phyloP scores from a whole-genome alignment of 1,140 invertebrate species.

The Scaptomyza montana region DNA sequence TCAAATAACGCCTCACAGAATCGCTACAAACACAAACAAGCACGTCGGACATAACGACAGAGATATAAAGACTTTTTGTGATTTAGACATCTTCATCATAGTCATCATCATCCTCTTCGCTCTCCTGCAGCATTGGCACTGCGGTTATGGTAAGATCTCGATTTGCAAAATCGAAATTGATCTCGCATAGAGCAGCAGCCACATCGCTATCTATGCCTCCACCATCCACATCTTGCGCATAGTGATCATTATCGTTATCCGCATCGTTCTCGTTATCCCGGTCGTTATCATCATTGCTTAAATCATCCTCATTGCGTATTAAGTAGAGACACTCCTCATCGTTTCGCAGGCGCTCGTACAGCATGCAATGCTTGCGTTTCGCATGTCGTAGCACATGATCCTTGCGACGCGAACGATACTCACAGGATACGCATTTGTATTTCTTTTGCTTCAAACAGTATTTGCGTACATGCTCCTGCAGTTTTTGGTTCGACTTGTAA shows the following conservation, averaged over 20 bases:
- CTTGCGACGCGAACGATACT: slow-evolving; percentile 79
- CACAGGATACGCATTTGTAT: slow-evolving; percentile 80
- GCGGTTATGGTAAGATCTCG: slow-evolving; percentile 78
- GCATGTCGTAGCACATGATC: slow-evolving; percentile 79
- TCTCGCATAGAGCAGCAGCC: slow-evolving; percentile 63
- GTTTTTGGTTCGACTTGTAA: slow-evolving; percentile 73
- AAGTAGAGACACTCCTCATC: slow-evolving; percentile 76
- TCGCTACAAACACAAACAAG: slow-evolving; percentile 20
- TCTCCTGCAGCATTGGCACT: slow-evolving; percentile 72
- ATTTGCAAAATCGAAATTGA: slow-evolving; percentile 74
- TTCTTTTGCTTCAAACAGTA: slow-evolving; percentile 82
- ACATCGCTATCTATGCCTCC: slow-evolving; percentile 60
- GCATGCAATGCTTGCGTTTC: slow-evolving; percentile 76
- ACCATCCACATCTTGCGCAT: slow-evolving; percentile 43
- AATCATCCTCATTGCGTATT: slow-evolving; percentile 77
- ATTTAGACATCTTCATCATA: slow-evolving; percentile 75
- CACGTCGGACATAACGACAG: background rate
- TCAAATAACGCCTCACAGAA: slow-evolving; percentile 73
- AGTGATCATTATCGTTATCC: slow-evolving; percentile 46
- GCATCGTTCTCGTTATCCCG: slow-evolving; percentile 42
- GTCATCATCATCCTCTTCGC: slow-evolving; percentile 80
- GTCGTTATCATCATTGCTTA: slow-evolving; percentile 67
- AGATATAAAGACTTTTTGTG: background rate
- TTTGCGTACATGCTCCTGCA: slow-evolving; percentile 82
- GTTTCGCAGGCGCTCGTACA: slow-evolving; percentile 64